Conservation (phyloP, 2,888 invertebrate genomes). For the Drosophila helvetica region DNA sequence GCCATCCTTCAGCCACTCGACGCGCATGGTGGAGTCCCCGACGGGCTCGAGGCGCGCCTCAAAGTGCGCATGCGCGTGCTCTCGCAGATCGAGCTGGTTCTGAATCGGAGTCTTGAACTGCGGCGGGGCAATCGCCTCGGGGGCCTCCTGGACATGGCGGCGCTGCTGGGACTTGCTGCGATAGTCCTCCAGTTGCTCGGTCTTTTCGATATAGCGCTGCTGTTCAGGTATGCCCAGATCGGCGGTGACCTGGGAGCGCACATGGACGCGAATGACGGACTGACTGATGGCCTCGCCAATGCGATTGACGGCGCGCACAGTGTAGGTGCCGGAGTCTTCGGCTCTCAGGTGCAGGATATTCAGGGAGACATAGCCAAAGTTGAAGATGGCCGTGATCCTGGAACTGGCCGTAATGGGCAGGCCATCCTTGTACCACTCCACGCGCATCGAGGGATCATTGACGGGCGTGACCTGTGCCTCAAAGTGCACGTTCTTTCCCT, state of each 20-base stretch:
- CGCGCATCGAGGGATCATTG: constrained; percentile 96
- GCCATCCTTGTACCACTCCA: constrained; percentile 98
- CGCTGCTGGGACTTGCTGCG: constrained; percentile 90
- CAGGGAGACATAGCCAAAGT: constrained; percentile 99
- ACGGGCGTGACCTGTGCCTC: constrained; percentile 96
- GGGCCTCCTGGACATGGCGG: constrained; percentile 91
- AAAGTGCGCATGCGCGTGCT: constrained; percentile 97
- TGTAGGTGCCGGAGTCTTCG: constrained; percentile 98
- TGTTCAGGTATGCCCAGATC: constrained; percentile 96
- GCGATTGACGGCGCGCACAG: constrained; percentile 95
- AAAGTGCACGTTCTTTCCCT: constrained; percentile 96
- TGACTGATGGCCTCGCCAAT: constrained; percentile 95
- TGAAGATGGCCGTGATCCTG: constrained; percentile 98
- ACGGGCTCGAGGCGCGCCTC: constrained; percentile 97
- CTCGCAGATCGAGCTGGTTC: constrained; percentile 93
- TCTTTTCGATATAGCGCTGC: constrained; percentile 95
- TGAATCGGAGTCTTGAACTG: constrained; percentile 95
- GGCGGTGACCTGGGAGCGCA: constrained; percentile 92
- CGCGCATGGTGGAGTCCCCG: constrained; percentile 94
- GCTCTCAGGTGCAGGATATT: constrained; percentile 99
- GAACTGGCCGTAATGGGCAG: constrained; percentile 97
- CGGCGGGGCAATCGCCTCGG: constrained; percentile 91
- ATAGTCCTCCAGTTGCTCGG: constrained; percentile 95
- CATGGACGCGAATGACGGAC: constrained; percentile 90
- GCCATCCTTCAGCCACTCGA: constrained; percentile 97